Evolutionary conservation across 2,797 vertebrate species (phyloP).

Genomic region (Lindbergichthys nudifrons): DNA sequence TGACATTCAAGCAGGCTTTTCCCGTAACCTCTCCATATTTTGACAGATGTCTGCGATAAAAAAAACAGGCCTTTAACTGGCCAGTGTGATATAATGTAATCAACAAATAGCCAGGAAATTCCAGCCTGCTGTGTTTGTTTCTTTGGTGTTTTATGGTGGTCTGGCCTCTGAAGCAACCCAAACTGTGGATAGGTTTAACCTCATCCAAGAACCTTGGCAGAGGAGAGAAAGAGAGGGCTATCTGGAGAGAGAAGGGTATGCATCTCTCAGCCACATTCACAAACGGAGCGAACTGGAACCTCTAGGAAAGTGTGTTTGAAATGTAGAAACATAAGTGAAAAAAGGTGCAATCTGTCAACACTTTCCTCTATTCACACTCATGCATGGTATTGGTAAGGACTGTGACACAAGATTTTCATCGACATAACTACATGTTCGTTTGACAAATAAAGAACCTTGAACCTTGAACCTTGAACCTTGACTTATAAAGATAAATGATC

Average conservation of each 20-base stretch:
- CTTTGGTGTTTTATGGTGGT: slow-evolving; percentile 70
- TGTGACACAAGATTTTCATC: too few relatives aligned
- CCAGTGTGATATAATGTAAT: slow-evolving; percentile 60
- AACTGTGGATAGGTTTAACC: slow-evolving; percentile 45
- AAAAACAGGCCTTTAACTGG: slow-evolving; percentile 29
- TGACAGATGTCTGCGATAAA: slow-evolving; percentile 53
- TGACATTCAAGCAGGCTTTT: neutral
- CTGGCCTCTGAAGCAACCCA: slow-evolving; percentile 49
- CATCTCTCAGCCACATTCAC: slow-evolving; percentile 57
- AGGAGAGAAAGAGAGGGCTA: neutral
- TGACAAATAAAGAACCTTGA: too few relatives aligned
- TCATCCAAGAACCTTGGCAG: slow-evolving; percentile 32
- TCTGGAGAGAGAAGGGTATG: slow-evolving; percentile 30
- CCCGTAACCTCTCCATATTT: slow-evolving; percentile 39
- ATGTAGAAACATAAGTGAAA: slow-evolving; percentile 44
- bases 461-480: too few relatives aligned
- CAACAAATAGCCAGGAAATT: slow-evolving; percentile 79
- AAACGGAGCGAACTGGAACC: slow-evolving; percentile 21
- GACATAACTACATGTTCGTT: too few relatives aligned
- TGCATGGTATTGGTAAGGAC: neutral
- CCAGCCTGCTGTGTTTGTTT: slow-evolving; percentile 74
- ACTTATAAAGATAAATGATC: neutral
- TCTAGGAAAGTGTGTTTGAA: slow-evolving; percentile 9
- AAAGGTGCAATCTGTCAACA: neutral
- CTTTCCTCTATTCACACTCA: slow-evolving; percentile 28